Evolutionary conservation across 2,797 vertebrate species (phyloP).

Genomic region (Apodemus agrarius): DNA sequence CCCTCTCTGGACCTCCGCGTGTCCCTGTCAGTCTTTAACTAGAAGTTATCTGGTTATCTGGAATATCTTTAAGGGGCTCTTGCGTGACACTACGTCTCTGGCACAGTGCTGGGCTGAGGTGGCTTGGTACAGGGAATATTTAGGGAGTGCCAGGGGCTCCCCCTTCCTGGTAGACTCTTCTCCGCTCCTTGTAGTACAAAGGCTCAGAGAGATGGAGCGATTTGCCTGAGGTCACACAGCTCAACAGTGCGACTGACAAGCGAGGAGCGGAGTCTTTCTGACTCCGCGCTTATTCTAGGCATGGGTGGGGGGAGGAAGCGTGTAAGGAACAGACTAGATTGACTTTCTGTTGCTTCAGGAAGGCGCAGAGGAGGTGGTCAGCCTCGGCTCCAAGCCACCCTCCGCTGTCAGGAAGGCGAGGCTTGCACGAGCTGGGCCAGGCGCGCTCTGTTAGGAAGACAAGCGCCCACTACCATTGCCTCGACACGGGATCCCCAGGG

Average conservation of each 20-base stretch:
- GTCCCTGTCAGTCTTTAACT: not conserved
- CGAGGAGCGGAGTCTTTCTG: not conserved
- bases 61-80: not conserved
- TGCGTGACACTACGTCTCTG: not conserved
- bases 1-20: not conserved
- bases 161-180: not conserved
- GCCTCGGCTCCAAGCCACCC: not conserved
- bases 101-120: not conserved
- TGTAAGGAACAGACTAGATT: not conserved
- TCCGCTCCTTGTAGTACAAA: not conserved
- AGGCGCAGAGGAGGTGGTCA: not conserved
- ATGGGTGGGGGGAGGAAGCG: not conserved
- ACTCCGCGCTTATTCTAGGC: not conserved
- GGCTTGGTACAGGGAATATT: not conserved
- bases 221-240: constrained; percentile 33
- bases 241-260: not conserved
- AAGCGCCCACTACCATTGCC: accelerated
- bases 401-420: not conserved
- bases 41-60: not conserved
- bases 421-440: accelerated
- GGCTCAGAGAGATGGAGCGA: not conserved
- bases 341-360: not conserved
- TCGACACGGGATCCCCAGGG: too few relatives aligned
- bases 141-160: accelerated
- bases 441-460: too few relatives aligned